These are phyloP conservation scores for Brienomyrus brachyistius DNA, from an alignment of 2,113 vertebrate species.

Conservation along the genomic window DNA sequence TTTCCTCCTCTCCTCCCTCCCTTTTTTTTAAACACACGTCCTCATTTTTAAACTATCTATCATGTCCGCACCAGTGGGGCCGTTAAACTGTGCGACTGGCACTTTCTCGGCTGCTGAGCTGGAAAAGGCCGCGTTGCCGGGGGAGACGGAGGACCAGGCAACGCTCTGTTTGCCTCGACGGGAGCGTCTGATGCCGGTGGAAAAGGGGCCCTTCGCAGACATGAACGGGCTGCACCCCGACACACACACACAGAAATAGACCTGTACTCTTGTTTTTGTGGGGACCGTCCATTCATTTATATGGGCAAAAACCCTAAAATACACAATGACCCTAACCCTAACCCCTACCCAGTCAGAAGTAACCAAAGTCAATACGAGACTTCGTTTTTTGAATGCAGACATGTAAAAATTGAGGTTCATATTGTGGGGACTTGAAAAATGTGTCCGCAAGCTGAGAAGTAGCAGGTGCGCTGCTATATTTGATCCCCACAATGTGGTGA, in stretches of 20 bases:
- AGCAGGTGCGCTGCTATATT: not conserved
- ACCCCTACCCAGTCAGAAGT: not conserved
- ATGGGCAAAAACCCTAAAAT: not conserved
- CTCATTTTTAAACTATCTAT: slow-evolving; percentile 77
- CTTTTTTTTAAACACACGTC: slow-evolving; percentile 65
- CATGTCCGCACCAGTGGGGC: slow-evolving; percentile 69
- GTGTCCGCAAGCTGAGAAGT: not conserved
- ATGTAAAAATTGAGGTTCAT: not conserved
- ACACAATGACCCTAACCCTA: too few species aligned
- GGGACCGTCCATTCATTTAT: not conserved
- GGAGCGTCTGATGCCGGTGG: slow-evolving; percentile 33
- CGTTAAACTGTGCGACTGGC: slow-evolving; percentile 75
- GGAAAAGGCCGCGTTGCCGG: slow-evolving; percentile 63
- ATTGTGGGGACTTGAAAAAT: not conserved
- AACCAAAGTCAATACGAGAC: not conserved
- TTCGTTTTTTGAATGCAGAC: not conserved
- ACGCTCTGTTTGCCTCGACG: not conserved
- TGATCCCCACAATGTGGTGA: not conserved
- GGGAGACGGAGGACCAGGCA: slow-evolving; percentile 51
- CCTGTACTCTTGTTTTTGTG: not conserved
- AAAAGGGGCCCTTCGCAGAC: not conserved
- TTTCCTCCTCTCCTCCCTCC: slow-evolving; percentile 19
- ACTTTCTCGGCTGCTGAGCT: slow-evolving; percentile 76
- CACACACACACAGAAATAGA: slow-evolving; percentile 6
- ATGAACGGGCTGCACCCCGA: not conserved